These are phyloP conservation scores for Helogale parvula DNA, from an alignment of 2,113 vertebrate genomes.

Conservation along the genomic window DNA sequence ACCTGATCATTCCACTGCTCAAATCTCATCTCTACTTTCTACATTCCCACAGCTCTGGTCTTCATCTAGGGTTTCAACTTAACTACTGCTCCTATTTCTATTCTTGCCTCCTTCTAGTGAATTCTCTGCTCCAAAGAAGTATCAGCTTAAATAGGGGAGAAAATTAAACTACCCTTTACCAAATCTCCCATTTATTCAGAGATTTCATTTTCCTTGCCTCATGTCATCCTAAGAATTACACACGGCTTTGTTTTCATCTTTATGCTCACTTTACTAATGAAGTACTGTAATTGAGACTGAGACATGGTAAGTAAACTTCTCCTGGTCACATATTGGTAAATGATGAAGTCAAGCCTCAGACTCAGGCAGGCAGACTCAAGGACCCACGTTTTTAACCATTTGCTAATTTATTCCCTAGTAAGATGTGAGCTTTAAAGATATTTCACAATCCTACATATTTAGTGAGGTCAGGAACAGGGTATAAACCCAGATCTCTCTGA, in stretches of 20 bases:
- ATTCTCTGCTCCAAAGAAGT: background rate
- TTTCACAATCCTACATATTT: background rate
- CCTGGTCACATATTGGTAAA: background rate
- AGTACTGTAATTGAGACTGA: background rate
- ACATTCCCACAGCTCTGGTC: background rate
- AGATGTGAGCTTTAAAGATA: background rate
- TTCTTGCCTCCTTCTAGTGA: background rate
- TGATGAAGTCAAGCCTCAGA: background rate
- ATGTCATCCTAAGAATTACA: background rate
- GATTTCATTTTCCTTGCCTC: background rate
- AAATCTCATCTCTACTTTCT: background rate
- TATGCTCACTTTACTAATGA: background rate
- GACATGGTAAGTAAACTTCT: background rate
- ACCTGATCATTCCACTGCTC: background rate
- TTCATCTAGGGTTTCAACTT: background rate
- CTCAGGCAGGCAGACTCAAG: background rate
- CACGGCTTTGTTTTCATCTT: background rate
- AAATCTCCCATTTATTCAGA: background rate
- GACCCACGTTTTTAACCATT: background rate
- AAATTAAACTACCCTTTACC: background rate
- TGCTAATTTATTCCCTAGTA: background rate
- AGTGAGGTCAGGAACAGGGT: background rate
- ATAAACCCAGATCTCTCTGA: background rate
- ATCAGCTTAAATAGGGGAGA: background rate
- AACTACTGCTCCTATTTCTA: background rate